Conservation (phyloP, 2,888 invertebrate genomes). For the Agrotis segetum region DNA sequence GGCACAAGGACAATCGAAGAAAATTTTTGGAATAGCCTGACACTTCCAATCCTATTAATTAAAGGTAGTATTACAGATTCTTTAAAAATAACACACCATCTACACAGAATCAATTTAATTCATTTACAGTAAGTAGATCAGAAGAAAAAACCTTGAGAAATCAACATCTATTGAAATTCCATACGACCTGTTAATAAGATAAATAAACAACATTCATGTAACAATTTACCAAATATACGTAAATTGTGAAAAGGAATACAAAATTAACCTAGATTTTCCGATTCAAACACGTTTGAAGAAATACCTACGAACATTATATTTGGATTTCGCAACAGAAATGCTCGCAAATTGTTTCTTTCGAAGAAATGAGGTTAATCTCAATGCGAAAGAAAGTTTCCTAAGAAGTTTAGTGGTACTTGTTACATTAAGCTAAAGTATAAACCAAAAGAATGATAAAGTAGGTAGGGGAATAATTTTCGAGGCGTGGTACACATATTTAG, state of each 20-base stretch:
- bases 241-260: neutral
- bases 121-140: too few relatives aligned
- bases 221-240: neutral
- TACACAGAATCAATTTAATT: too few relatives aligned
- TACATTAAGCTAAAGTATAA: conserved; percentile 21
- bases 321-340: conserved; percentile 21
- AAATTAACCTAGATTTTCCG: conserved; percentile 2
- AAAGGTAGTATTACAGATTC: too few relatives aligned
- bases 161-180: neutral
- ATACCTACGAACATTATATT: conserved; percentile 14
- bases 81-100: too few relatives aligned
- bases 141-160: neutral
- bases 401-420: conserved; percentile 34
- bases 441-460: conserved; percentile 10
- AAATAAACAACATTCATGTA: neutral
- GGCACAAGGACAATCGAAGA: too few relatives aligned
- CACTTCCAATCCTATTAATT: too few relatives aligned
- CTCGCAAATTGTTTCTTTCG: conserved; percentile 40
- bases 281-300: conserved; percentile 11
- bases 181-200: neutral
- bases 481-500: neutral
- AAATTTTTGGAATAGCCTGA: too few relatives aligned
- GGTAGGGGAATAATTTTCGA: conserved; percentile 13
- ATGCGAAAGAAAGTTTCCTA: conserved; percentile 34
- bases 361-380: conserved; percentile 43